Percentiles rank a stretch among this genome's conserved stretches.
Conservation (phyloP, 2,888 invertebrate genomes). For the Polydrusus tereticollis region DNA sequence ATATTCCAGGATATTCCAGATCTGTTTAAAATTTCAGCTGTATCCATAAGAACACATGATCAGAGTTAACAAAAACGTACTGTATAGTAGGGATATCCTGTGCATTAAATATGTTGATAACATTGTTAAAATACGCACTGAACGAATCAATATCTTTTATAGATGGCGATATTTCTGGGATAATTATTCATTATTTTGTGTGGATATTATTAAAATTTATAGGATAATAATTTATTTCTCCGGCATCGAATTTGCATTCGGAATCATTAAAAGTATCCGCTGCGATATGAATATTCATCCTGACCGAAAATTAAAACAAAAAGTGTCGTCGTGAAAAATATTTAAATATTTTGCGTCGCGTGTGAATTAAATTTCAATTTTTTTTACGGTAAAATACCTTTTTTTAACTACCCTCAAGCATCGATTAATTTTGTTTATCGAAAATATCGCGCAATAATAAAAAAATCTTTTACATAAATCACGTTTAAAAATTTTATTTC, state of each 20-base stretch:
- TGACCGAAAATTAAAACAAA: neutral
- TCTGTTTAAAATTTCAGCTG: too few relatives aligned
- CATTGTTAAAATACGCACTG: neutral
- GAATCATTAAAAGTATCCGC: neutral
- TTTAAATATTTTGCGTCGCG: neutral
- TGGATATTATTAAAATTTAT: neutral
- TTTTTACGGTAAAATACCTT: too few relatives aligned
- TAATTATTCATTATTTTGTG: neutral
- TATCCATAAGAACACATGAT: too few relatives aligned
- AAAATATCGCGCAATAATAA: too few relatives aligned
- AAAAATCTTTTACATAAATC: neutral
- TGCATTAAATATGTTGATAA: neutral
- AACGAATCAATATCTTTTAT: neutral
- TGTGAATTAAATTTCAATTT: too few relatives aligned
- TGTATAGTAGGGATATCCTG: too few relatives aligned
- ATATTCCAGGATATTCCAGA: too few relatives aligned
- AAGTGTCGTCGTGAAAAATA: neutral
- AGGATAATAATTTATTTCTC: neutral
- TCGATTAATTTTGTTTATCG: too few relatives aligned
- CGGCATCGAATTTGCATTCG: neutral
- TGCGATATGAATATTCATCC: slow-evolving; percentile 5
- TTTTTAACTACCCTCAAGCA: too few relatives aligned
- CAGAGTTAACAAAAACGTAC: too few relatives aligned
- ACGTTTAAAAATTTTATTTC: neutral
- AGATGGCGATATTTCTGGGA: neutral